Evolutionary conservation across 2,888 invertebrate species (phyloP).

Genomic region (Furcula furcula): DNA sequence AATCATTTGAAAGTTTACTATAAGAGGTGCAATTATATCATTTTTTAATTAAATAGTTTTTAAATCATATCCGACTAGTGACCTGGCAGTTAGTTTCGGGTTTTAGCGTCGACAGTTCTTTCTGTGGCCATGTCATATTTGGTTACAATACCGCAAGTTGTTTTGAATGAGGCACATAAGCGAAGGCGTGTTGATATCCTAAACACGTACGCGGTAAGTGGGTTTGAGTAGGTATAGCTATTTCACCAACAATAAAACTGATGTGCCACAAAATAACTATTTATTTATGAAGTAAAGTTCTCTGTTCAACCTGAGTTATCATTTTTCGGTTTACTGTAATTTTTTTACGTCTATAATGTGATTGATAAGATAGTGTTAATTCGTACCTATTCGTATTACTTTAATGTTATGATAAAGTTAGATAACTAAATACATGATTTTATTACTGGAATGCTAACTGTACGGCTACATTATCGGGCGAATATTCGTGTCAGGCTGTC

Average conservation of each 20-base stretch:
- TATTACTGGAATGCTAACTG: too few species aligned
- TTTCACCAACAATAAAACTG: conserved; percentile 33
- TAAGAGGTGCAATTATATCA: conserved; percentile 16
- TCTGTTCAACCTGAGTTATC: too few species aligned
- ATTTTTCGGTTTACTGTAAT: too few species aligned
- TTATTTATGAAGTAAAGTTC: too few species aligned
- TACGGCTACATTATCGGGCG: too few species aligned
- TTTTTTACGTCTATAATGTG: too few species aligned
- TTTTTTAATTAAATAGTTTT: neutral
- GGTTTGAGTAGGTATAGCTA: conserved; percentile 17
- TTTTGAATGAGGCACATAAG: conserved; percentile 23
- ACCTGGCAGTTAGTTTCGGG: neutral
- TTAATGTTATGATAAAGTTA: neutral
- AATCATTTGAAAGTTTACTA: conserved; percentile 18
- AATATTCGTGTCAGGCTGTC: too few species aligned
- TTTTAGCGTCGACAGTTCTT: conserved; percentile 14
- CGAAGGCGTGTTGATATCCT: conserved; percentile 33
- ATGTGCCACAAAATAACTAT: too few species aligned
- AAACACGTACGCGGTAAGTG: conserved; percentile 31
- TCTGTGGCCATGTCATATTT: conserved; percentile 26
- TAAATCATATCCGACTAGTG: neutral
- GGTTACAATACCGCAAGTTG: conserved; percentile 27
- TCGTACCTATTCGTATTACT: neutral
- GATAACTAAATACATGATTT: too few species aligned
- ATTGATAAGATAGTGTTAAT: too few species aligned